These are phyloP conservation scores for Andrena flavipes DNA, from an alignment of 2,888 invertebrate species.

Conservation along the genomic window DNA sequence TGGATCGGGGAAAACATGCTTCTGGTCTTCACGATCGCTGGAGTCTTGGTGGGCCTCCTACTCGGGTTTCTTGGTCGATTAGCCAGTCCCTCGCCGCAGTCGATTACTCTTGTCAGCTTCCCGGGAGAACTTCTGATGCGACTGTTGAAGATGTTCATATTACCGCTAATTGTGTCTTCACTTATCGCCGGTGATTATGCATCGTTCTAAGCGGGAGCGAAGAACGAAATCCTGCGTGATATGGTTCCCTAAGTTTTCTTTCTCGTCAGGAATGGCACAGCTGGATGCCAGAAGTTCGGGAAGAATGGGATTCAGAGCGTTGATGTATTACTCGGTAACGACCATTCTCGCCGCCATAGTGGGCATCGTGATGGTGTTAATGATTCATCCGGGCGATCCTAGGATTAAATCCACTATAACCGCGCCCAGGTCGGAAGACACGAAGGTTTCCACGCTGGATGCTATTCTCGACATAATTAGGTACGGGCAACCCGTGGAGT, in stretches of 20 bases:
- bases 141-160: slow-evolving; percentile 89
- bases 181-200: slow-evolving; percentile 86
- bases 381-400: slow-evolving; percentile 89
- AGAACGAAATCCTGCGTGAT: background rate
- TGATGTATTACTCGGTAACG: slow-evolving; percentile 88
- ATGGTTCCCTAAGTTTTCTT: slow-evolving; percentile 6
- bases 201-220: background rate
- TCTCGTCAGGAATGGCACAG: slow-evolving; percentile 87
- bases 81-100: slow-evolving; percentile 84
- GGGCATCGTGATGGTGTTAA: slow-evolving; percentile 88
- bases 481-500: slow-evolving; percentile 76
- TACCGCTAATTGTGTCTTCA: slow-evolving; percentile 89
- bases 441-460: slow-evolving; percentile 86
- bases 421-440: slow-evolving; percentile 65
- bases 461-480: slow-evolving; percentile 87
- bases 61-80: slow-evolving; percentile 86
- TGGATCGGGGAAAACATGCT: slow-evolving; percentile 87
- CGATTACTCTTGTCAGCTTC: slow-evolving; percentile 87
- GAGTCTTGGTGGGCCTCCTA: slow-evolving; percentile 87
- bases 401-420: slow-evolving; percentile 80
- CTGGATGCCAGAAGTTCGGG: slow-evolving; percentile 88
- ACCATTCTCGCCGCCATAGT: slow-evolving; percentile 88
- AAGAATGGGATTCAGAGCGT: slow-evolving; percentile 88
- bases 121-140: slow-evolving; percentile 90
- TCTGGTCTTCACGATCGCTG: slow-evolving; percentile 86